Conservation (phyloP, 2,888 invertebrate species). For the Formica aserva region DNA sequence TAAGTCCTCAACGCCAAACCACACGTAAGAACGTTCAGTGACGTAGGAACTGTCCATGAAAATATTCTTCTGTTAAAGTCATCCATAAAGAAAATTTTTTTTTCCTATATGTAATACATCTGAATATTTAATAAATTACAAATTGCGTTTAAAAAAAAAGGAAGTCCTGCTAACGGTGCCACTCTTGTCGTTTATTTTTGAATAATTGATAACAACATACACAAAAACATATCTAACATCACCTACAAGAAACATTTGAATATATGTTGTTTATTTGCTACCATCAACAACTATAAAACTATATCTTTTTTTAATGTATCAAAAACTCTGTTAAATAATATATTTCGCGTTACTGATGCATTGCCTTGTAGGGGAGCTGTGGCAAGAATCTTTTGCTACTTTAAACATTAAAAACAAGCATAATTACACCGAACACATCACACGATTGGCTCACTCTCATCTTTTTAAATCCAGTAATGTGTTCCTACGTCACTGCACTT, state of each 20-base stretch:
- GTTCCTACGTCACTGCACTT: constrained; percentile 70
- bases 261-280: background rate
- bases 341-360: background rate
- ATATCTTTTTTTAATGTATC: background rate
- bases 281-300: background rate
- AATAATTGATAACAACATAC: background rate
- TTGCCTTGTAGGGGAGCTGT: background rate
- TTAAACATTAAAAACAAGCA: background rate
- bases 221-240: constrained; percentile 1
- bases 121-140: background rate
- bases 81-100: background rate
- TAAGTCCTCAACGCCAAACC: constrained; percentile 78
- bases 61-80: constrained; percentile 2
- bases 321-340: background rate
- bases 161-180: background rate
- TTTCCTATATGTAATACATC: background rate
- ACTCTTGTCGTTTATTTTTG: background rate
- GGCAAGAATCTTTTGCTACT: background rate
- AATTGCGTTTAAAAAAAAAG: background rate
- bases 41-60: constrained; percentile 64
- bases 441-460: constrained; percentile 2
- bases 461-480: constrained; percentile 34
- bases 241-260: background rate
- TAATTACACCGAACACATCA: background rate
- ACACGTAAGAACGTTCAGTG: constrained; percentile 67